phyloP scores from a whole-genome alignment of 2,888 invertebrate species.

The Cecidostiba fungosa region DNA sequence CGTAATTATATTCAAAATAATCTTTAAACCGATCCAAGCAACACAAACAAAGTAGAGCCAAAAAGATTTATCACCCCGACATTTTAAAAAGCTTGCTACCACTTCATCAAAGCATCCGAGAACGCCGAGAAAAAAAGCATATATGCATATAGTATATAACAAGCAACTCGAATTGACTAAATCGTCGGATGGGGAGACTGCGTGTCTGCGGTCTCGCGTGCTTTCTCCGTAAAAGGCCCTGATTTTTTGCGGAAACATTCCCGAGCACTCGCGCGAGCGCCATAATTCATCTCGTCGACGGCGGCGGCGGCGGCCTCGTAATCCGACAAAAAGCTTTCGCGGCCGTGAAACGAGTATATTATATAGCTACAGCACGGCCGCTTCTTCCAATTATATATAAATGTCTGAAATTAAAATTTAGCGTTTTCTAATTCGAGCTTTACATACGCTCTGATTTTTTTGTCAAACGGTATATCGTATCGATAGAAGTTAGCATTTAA shows the following conservation, averaged over 20 bases:
- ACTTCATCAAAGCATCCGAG: not conserved
- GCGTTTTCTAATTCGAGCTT: not conserved
- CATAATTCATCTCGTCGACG: conserved; percentile 51
- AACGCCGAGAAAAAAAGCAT: not conserved
- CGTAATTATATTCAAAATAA: not conserved
- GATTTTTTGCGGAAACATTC: conserved; percentile 19
- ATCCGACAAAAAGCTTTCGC: conserved; percentile 30
- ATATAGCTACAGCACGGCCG: too few relatives aligned
- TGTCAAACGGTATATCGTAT: not conserved
- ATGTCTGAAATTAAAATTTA: not conserved
- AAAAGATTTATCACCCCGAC: not conserved
- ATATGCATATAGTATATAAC: too few relatives aligned
- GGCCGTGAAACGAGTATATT: conserved; percentile 9
- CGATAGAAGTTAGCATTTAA: not conserved
- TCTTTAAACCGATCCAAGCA: not conserved
- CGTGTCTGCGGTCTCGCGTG: conserved; percentile 7
- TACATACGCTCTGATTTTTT: too few relatives aligned
- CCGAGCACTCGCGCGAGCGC: not conserved
- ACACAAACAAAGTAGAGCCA: not conserved
- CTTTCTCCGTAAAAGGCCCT: conserved; percentile 15
- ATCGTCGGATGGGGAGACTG: conserved; percentile 9
- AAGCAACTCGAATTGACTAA: not conserved
- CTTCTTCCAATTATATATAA: conserved; percentile 12
- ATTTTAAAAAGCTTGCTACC: conserved; percentile 1
- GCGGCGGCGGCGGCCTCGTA: conserved; percentile 15